Evolutionary conservation across 2,113 vertebrate species (phyloP).

Genomic region (Percina caprodes): DNA sequence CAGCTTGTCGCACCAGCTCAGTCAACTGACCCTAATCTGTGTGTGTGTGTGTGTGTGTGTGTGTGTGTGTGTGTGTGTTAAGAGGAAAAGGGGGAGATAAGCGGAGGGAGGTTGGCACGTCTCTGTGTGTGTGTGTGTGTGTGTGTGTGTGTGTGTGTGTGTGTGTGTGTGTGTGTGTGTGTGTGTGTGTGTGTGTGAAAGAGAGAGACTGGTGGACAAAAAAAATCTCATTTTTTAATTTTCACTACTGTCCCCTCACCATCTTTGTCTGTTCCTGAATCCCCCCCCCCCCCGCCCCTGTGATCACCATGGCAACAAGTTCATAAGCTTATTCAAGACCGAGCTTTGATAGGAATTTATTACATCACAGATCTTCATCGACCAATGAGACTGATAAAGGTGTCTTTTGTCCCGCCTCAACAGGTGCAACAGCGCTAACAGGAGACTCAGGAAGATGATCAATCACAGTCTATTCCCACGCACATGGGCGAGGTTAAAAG

Average conservation of each 20-base stretch:
- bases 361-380: too few relatives aligned
- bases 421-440: too few relatives aligned
- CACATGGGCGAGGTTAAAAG: neutral
- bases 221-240: conserved; percentile 24
- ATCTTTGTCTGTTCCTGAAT: neutral
- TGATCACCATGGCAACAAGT: too few relatives aligned
- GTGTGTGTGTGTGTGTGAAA: neutral
- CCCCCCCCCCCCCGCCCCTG: too few relatives aligned
- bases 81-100: neutral
- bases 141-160: neutral
- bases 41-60: conserved; percentile 17
- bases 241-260: conserved; percentile 4
- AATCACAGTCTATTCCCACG: too few relatives aligned
- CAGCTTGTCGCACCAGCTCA: conserved; percentile 60
- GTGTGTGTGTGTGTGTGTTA: too few relatives aligned
- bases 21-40: conserved; percentile 62
- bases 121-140: neutral
- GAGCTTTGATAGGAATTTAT: too few relatives aligned
- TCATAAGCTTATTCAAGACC: too few relatives aligned
- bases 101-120: neutral
- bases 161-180: neutral
- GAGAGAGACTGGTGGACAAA: neutral
- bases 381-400: too few relatives aligned
- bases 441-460: too few relatives aligned
- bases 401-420: too few relatives aligned